phyloP scores from a whole-genome alignment of 2,113 vertebrate genomes.

The Thamnaconus septentrionalis region DNA sequence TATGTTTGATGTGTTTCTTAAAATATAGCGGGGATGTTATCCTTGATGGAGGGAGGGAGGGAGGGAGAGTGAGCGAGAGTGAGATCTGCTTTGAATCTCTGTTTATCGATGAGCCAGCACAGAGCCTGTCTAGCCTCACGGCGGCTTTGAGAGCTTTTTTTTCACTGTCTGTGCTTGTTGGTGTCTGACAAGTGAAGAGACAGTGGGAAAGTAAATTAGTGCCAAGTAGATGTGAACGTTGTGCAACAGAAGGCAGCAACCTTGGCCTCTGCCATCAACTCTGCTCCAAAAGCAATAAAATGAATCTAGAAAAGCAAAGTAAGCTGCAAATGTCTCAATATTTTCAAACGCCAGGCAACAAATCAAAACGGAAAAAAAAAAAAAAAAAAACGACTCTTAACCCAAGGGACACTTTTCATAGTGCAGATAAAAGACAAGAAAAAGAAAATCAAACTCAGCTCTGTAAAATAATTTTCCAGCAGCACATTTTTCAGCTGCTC shows the following conservation, averaged over 20 bases:
- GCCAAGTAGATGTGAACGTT: neutral
- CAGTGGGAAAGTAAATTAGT: conserved; percentile 13
- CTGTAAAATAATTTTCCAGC: conserved; percentile 21
- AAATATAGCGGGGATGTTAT: conserved; percentile 31
- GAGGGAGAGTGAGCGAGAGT: neutral
- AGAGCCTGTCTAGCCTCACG: conserved; percentile 21
- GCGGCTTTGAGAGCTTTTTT: neutral
- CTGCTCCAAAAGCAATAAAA: neutral
- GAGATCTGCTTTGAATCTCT: conserved; percentile 27
- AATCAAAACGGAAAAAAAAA: neutral
- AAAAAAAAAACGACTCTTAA: conserved; percentile 1
- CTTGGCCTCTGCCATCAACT: neutral
- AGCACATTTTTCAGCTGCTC: conserved; percentile 52
- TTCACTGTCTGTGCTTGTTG: conserved; percentile 34
- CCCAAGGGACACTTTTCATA: conserved; percentile 11
- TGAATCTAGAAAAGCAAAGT: neutral
- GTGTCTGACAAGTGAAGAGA: conserved; percentile 23
- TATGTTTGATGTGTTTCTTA: conserved; percentile 33
- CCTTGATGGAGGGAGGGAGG: neutral
- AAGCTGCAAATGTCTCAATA: too few relatives aligned
- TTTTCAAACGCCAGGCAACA: too few relatives aligned
- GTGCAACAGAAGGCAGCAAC: conserved; percentile 9
- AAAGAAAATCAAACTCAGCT: neutral
- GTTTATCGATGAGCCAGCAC: conserved; percentile 34
- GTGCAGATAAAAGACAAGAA: conserved; percentile 13